Percentiles rank a stretch among this genome's conserved stretches.
Evolutionary conservation across 2,888 invertebrate species (phyloP).

Genomic region (Euplagia quadripunctaria): DNA sequence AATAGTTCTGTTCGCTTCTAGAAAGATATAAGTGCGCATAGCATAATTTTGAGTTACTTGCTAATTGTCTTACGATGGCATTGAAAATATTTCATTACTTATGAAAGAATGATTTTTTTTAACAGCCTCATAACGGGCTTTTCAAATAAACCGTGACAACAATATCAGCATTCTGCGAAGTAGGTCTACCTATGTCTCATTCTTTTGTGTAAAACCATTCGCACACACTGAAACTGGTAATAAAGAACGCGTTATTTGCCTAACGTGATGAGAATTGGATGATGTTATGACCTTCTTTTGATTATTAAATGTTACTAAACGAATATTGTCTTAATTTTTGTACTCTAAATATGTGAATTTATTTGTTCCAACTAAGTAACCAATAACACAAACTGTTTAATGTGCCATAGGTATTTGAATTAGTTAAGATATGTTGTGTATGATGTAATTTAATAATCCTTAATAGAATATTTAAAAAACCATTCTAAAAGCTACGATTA

Average conservation of each 20-base stretch:
- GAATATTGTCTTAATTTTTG: conserved; percentile 23
- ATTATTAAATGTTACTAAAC: conserved; percentile 29
- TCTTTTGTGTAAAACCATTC: conserved; percentile 49
- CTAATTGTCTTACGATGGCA: neutral
- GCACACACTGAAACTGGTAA: conserved; percentile 43
- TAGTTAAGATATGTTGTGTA: neutral
- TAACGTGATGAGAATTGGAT: conserved; percentile 47
- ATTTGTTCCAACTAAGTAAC: neutral
- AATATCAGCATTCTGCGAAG: conserved; percentile 3
- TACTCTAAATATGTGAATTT: conserved; percentile 8
- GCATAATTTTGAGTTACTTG: too few relatives aligned
- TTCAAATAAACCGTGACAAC: conserved; percentile 44
- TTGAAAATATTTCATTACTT: conserved; percentile 3
- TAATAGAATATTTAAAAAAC: too few relatives aligned
- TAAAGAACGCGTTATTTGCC: conserved; percentile 43
- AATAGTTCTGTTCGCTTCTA: neutral
- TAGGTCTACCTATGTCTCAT: conserved; percentile 26
- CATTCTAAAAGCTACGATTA: too few relatives aligned
- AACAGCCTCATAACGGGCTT: conserved; percentile 31
- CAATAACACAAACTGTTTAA: neutral
- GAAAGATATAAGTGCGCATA: neutral
- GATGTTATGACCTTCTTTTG: conserved; percentile 21
- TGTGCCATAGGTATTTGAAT: neutral
- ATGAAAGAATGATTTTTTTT: conserved; percentile 20
- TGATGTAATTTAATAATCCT: too few relatives aligned